Conservation (phyloP, 2,888 invertebrate species). For the Monoplex corrugatus region DNA sequence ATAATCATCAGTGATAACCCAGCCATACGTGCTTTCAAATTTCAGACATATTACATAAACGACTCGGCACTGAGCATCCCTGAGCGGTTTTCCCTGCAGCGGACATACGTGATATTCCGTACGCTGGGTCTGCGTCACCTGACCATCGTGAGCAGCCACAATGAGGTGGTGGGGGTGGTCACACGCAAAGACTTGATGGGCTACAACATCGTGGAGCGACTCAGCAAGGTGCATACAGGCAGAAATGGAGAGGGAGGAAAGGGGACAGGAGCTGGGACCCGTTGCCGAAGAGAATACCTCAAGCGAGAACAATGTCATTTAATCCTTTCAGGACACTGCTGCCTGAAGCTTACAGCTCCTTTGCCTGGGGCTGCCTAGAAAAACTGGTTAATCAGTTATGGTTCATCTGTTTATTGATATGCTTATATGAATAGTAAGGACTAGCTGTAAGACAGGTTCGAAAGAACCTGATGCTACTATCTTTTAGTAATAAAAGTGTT, state of each 20-base stretch:
- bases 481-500: no score
- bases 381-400: no score
- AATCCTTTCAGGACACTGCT: no score
- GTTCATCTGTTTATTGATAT: no score
- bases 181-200: constrained; percentile 83
- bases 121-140: constrained; percentile 82
- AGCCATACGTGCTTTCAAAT: neutral
- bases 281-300: no score
- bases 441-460: no score
- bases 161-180: constrained; percentile 81
- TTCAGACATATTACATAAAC: constrained; percentile 80
- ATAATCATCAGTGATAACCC: neutral
- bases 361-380: no score
- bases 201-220: constrained; percentile 79
- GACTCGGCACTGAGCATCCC: constrained; percentile 80
- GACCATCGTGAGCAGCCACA: constrained; percentile 78
- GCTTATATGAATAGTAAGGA: no score
- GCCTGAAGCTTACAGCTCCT: no score
- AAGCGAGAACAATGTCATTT: neutral
- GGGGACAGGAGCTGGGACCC: neutral
- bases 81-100: constrained; percentile 81
- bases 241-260: neutral
- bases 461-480: no score
- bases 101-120: constrained; percentile 82
- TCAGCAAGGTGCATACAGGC: constrained; percentile 59